A percentile compares a stretch with the other conserved stretches of the same genome.
Evolutionary conservation across 1,140 invertebrate genomes (phyloP).

Genomic region (Oryzaephilus surinamensis): DNA sequence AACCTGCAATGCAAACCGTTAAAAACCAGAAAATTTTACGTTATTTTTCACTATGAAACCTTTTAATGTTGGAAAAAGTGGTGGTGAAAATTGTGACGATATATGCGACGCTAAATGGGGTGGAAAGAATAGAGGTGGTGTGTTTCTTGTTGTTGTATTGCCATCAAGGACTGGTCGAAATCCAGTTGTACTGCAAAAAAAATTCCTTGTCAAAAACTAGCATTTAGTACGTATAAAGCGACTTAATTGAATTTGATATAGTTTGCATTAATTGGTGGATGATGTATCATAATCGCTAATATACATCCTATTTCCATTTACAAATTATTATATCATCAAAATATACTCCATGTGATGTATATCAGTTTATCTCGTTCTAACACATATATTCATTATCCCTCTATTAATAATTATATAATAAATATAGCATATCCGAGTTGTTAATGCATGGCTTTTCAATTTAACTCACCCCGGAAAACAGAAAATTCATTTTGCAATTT

Average conservation of each 20-base stretch:
- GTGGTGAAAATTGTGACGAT: conserved; percentile 63
- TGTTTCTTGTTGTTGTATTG: conserved; percentile 40
- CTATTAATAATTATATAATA: too few species aligned
- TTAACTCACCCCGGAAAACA: too few species aligned
- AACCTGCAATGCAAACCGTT: conserved; percentile 38
- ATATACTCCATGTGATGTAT: too few species aligned
- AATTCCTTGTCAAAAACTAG: too few species aligned
- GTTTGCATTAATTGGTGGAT: conserved; percentile 17
- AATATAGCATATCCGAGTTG: too few species aligned
- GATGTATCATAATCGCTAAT: conserved; percentile 17
- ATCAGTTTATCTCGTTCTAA: too few species aligned
- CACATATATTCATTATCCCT: too few species aligned
- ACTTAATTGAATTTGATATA: conserved; percentile 21
- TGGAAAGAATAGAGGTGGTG: conserved; percentile 65
- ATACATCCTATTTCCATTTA: conserved; percentile 14
- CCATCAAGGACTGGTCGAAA: conserved; percentile 54
- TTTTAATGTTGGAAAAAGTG: conserved; percentile 65
- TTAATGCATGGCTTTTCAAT: too few species aligned
- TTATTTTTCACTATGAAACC: conserved; percentile 38
- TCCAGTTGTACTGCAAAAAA: conserved; percentile 16
- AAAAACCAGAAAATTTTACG: conserved; percentile 9
- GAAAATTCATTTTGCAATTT: too few species aligned
- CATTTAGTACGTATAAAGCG: conserved; percentile 6
- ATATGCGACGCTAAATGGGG: conserved; percentile 63
- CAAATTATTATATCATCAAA: conserved; percentile 11